phyloP scores from a whole-genome alignment of 2,797 vertebrate species.

The Adelosebastes latens region DNA sequence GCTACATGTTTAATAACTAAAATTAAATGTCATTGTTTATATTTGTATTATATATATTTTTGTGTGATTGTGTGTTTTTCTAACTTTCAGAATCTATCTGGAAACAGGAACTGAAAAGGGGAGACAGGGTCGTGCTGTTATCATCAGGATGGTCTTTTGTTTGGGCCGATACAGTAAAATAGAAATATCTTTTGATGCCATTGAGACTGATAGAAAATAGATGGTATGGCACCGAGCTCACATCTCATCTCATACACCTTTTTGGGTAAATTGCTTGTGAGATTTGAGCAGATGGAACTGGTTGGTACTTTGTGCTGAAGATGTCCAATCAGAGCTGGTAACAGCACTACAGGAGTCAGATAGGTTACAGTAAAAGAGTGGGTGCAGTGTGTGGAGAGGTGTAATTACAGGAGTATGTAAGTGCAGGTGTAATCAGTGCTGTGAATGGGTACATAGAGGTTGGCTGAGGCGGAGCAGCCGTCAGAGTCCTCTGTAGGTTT shows the following conservation, averaged over 20 bases:
- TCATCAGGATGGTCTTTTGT: not conserved
- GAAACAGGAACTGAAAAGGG: not conserved
- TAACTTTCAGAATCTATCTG: not conserved
- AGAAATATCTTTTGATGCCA: slow-evolving; percentile 14
- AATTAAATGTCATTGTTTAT: not conserved
- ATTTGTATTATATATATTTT: not conserved
- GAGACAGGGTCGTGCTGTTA: not conserved
- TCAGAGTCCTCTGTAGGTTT: slow-evolving; percentile 25
- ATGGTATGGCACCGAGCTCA: slow-evolving; percentile 4
- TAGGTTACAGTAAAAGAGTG: slow-evolving; percentile 4
- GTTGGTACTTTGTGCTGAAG: slow-evolving; percentile 9
- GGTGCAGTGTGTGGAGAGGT: not conserved
- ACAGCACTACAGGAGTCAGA: slow-evolving; percentile 2
- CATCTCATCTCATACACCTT: slow-evolving; percentile 32
- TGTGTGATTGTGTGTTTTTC: not conserved
- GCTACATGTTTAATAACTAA: not conserved
- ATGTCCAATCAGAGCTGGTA: slow-evolving; percentile 21
- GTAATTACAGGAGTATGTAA: slow-evolving; percentile 19
- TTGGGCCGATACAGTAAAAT: not conserved
- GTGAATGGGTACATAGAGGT: not conserved
- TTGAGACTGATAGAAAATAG: slow-evolving; percentile 32
- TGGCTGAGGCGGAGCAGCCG: not conserved
- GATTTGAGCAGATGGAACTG: slow-evolving; percentile 42
- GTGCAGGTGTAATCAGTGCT: slow-evolving; percentile 18
- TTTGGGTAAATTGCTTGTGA: slow-evolving; percentile 34